phyloP scores from a whole-genome alignment of 2,888 invertebrate species.

The Lasioglossum zephyrum region DNA sequence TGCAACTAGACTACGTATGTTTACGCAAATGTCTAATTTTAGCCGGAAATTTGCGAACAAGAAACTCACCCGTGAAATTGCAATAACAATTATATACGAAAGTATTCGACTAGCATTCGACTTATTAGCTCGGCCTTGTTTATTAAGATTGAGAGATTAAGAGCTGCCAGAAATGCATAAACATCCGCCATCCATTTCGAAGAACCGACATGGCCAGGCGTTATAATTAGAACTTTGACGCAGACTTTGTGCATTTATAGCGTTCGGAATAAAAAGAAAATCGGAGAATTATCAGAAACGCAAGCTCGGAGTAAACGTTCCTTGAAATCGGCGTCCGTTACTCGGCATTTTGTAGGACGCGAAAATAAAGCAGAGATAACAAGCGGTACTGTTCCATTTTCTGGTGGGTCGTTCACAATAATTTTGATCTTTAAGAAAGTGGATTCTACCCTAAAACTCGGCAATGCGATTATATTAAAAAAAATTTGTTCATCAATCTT shows the following conservation, averaged over 20 bases:
- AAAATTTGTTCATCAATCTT: not conserved
- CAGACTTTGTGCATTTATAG: not conserved
- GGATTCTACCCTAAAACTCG: not conserved
- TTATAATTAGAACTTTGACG: slow-evolving; percentile 2
- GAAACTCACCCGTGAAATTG: not conserved
- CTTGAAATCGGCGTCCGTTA: not conserved
- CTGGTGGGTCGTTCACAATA: too few relatives aligned
- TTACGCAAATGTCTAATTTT: not conserved
- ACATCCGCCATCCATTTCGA: not conserved
- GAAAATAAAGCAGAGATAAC: not conserved
- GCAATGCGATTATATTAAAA: not conserved
- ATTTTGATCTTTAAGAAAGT: not conserved
- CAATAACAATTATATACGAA: not conserved
- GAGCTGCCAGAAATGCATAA: slow-evolving; percentile 1
- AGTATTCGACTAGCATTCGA: not conserved
- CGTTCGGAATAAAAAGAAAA: not conserved
- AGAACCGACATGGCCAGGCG: not conserved
- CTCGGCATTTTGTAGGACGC: not conserved
- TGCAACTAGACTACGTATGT: slow-evolving; percentile 1
- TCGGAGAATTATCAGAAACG: not conserved
- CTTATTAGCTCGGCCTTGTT: not conserved
- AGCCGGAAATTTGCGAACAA: not conserved
- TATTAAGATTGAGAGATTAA: not conserved
- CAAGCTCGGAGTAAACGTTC: too few relatives aligned
- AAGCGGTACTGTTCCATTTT: not conserved